Base-by-base conservation (phyloP, 2,797 vertebrate genomes). In the Tenualosa ilisha region DNA sequence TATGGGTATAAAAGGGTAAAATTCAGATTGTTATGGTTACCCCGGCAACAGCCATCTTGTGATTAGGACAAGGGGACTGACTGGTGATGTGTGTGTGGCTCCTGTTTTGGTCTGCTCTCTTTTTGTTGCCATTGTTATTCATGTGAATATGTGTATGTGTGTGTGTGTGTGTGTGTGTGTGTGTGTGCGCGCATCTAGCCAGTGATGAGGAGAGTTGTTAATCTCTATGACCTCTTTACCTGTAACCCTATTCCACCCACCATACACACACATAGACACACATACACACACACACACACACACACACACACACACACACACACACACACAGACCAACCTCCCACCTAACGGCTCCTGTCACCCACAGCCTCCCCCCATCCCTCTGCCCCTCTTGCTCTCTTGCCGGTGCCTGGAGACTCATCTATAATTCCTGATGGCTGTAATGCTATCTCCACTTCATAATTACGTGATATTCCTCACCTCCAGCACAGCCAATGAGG, bases 391-490 rank as follows among this genome's bases (percentile, higher is more conserved):
- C 75, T 17, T 3, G 53, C 40, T 51, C 40, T 37, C 54, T 81
- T 40, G 3, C 88, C 84, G 84, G 89, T 87, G 91, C 91, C 92
- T 89, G 91, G 91, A 94, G 94, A 93, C 92, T 94, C 93, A 95
- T 95, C 92, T 93, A 95, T 97, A 96, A 97, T 98, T 97, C 96
- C 97, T 97, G 95, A 95, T 94, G 95, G 96, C 94, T 95, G 94
- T 96, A 97, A 97, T 96, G 96, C 94, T 95, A 97, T 97, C 96
- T 93, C 89, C 94, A 97, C 96, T 97, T 97, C 94, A 96, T 97
- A 97, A 98, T 97, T 96, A 96, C 94, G 95, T 96, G 95, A 94
- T 97, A 97, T 97, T 97, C 96, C 96, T 96, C 95, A 95, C 96
- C 97, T 97, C 95, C 93, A 94, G 96, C 93, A 94, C 93, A 96